A percentile compares a stretch with the other conserved stretches of the same genome.
Conservation (phyloP, 2,113 vertebrate species). For the Podocnemis expansa region DNA sequence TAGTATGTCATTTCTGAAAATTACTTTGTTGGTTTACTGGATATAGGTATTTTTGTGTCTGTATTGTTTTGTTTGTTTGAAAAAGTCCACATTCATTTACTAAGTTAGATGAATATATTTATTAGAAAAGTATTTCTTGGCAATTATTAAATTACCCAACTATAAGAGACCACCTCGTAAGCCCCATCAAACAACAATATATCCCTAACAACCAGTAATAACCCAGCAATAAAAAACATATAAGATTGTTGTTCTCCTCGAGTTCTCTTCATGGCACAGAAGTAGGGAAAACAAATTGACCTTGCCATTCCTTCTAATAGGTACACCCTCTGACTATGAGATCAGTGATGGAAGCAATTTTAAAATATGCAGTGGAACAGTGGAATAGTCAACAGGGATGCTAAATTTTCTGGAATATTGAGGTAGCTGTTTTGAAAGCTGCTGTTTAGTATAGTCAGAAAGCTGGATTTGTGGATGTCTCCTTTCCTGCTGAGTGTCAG, state of each 20-base stretch:
- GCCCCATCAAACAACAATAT: neutral
- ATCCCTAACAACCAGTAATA: neutral
- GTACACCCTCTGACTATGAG: neutral
- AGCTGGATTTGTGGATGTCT: neutral
- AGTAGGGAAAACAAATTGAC: neutral
- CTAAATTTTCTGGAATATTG: neutral
- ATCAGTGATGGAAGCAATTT: neutral
- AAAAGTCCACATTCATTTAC: neutral
- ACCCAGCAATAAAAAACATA: neutral
- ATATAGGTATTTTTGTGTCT: neutral
- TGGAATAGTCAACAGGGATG: neutral
- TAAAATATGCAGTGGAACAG: neutral
- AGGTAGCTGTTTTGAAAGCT: neutral
- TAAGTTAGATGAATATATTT: neutral
- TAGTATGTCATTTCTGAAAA: neutral
- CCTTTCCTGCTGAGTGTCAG: neutral
- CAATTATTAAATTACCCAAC: neutral
- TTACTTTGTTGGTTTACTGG: neutral
- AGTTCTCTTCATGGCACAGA: neutral
- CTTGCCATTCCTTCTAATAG: neutral
- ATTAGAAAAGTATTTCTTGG: neutral
- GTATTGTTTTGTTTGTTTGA: fast-evolving
- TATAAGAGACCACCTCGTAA: neutral
- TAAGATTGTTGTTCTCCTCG: neutral
- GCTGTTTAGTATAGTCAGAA: neutral